Evolutionary conservation across 2,113 vertebrate species (phyloP).

Genomic region (Panthera leo): DNA sequence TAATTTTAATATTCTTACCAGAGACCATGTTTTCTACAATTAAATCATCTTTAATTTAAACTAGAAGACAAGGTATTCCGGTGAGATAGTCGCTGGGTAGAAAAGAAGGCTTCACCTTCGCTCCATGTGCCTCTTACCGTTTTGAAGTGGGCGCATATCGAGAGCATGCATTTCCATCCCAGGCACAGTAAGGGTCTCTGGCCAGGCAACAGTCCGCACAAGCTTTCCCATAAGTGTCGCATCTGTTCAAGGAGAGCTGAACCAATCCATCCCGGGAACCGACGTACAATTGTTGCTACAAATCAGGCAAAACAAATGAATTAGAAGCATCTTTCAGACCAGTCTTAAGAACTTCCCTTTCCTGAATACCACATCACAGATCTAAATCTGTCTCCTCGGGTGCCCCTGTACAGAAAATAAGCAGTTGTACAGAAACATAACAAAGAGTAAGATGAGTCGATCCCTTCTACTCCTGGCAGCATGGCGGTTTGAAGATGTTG

Average conservation of each 20-base stretch:
- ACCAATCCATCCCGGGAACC: slow-evolving; percentile 93
- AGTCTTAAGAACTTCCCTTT: slow-evolving; percentile 57
- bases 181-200: slow-evolving; percentile 98
- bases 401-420: not conserved
- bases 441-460: not conserved
- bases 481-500: not conserved
- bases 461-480: not conserved
- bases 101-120: not conserved
- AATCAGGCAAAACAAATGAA: slow-evolving; percentile 82
- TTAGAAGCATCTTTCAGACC: slow-evolving; percentile 73
- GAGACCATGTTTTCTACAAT: not conserved
- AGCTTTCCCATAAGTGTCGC: slow-evolving; percentile 95
- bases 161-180: slow-evolving; percentile 96
- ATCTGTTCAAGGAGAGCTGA: slow-evolving; percentile 96
- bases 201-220: slow-evolving; percentile 98
- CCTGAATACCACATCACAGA: slow-evolving; percentile 22
- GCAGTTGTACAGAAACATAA: slow-evolving; percentile 32
- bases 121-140: slow-evolving; percentile 84
- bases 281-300: slow-evolving; percentile 97
- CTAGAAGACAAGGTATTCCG: fast-evolving
- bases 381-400: slow-evolving; percentile 37
- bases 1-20: not conserved
- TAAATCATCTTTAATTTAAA: not conserved
- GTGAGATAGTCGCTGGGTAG: not conserved
- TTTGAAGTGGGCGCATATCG: slow-evolving; percentile 95